Percentiles rank a stretch among this genome's conserved stretches.
These are phyloP conservation scores for Jordanella pulchra DNA, from an alignment of 2,797 vertebrate genomes.

Conservation along the genomic window DNA sequence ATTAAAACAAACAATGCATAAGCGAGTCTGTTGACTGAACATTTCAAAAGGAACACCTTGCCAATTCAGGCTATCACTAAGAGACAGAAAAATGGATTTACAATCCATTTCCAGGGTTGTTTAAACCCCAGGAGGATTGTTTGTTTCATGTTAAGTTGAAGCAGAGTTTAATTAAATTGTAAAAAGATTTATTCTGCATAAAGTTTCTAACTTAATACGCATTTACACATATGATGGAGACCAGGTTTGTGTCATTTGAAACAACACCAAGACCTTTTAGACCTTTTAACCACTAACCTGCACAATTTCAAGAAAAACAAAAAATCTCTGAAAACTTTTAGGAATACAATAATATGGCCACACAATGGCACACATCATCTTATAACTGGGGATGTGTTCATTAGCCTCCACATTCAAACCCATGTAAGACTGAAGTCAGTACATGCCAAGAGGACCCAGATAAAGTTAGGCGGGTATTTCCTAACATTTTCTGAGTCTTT, in stretches of 20 bases:
- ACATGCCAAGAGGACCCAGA: too few species aligned
- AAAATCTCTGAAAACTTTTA: neutral
- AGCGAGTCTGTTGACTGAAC: slow-evolving; percentile 58
- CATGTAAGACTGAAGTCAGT: too few species aligned
- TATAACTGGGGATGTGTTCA: too few species aligned
- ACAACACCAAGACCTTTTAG: neutral
- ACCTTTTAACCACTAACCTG: neutral
- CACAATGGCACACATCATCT: too few species aligned
- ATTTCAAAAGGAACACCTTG: slow-evolving; percentile 60
- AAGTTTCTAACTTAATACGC: neutral
- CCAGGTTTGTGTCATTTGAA: neutral
- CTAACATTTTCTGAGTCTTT: neutral
- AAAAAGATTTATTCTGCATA: slow-evolving; percentile 16
- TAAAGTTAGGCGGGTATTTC: too few species aligned
- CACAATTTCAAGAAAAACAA: too few species aligned
- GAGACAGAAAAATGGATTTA: slow-evolving; percentile 45
- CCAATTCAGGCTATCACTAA: slow-evolving; percentile 42
- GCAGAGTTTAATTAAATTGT: neutral
- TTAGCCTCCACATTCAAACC: too few species aligned
- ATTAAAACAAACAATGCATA: slow-evolving; percentile 24
- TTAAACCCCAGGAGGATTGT: slow-evolving; percentile 17
- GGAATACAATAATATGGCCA: too few species aligned
- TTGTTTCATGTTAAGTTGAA: slow-evolving; percentile 28
- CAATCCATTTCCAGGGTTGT: slow-evolving; percentile 23
- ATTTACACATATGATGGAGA: neutral